phyloP scores from a whole-genome alignment of 2,888 invertebrate species.

The Parasteatoda lunata region DNA sequence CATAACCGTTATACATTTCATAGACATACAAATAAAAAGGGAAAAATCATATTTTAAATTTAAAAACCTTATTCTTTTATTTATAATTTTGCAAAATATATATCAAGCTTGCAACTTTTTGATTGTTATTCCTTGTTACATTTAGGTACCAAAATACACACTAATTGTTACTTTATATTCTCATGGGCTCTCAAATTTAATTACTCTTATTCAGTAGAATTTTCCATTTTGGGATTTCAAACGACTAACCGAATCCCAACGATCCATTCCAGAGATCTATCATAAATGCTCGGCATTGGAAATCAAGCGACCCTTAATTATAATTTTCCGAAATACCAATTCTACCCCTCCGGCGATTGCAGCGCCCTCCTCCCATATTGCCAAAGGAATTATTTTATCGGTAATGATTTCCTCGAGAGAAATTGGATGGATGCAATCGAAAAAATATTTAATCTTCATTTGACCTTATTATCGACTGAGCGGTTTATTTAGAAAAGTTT shows the following conservation, averaged over 20 bases:
- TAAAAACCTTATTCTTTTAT: too few relatives aligned
- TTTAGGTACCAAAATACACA: too few relatives aligned
- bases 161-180: too few relatives aligned
- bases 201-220: background rate
- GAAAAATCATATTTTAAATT: too few relatives aligned
- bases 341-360: background rate
- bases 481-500: constrained; percentile 5
- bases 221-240: background rate
- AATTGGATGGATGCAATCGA: background rate
- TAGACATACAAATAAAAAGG: too few relatives aligned
- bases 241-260: background rate
- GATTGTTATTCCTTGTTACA: too few relatives aligned
- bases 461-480: constrained; percentile 2
- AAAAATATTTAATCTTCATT: background rate
- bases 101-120: too few relatives aligned
- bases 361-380: background rate
- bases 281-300: background rate
- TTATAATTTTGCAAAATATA: too few relatives aligned
- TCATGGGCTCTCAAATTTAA: background rate
- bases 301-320: background rate
- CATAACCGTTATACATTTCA: too few relatives aligned
- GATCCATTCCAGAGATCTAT: background rate
- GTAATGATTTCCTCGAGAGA: background rate
- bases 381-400: background rate
- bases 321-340: constrained; percentile 1